Base-by-base conservation (phyloP, 2,797 vertebrate genomes). In the Rhabdophis nuchalis region DNA sequence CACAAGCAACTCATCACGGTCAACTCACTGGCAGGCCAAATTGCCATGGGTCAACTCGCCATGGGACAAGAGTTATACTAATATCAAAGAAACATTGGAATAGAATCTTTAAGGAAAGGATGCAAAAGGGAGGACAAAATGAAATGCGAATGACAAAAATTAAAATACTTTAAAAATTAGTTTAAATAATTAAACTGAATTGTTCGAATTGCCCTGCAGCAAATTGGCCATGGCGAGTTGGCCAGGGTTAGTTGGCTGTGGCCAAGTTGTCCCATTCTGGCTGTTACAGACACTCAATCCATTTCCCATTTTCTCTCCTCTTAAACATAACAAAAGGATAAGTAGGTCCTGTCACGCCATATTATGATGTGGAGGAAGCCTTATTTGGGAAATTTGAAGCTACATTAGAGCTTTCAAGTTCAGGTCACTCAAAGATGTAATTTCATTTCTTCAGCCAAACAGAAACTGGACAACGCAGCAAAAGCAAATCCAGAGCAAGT, bases 301-400 rank as follows among this genome's bases (percentile, higher is more conserved):
- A 36, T 57, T 89, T 91, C 82, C 68, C 8, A 57, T 57, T 25
- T 92, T 94, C 60, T 85, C 25, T 46, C 41, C 29, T 93, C 94
- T 89, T 92, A 88, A 96, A 96, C 85, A 95, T 94, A 96, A 96
- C 92, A 93, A 50, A 52, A 23, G 20, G 23, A 53, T 25, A 96
- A 0, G 36, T 6, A 77, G 23, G 46, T 32, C 90, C 94, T 25
- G 91, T 93, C 95, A 95, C 95, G 92, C 77, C 58, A 90, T 54
- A 94, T 90, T 32, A 87, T 95, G 92, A 61, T 16, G 41, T 1
- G 64, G 82, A 94, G 54, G 95, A 93, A 94, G 82, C 20, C 94
- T 87, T 90, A 89, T 95, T 96, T 94, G 96, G 94, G 36, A 94
- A 92, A 96, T 92, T 90, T 94, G 72, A 82, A 87, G 92, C 61